Evolutionary conservation across 2,888 invertebrate species (phyloP), one percentile per base, ranked within the genome.

Genomic region (Patella ulyssiponensis): DNA sequence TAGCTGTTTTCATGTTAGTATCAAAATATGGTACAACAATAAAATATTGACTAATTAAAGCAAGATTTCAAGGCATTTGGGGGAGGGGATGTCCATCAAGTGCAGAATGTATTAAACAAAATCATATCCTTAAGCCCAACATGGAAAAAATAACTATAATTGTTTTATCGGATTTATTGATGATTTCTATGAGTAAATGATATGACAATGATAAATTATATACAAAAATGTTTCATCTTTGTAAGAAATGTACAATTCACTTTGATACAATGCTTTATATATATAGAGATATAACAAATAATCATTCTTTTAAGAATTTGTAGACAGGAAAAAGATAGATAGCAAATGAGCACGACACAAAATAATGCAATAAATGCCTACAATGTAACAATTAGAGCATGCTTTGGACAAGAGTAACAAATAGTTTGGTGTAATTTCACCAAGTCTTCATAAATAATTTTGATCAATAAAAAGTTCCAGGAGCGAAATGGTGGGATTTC

Each of bases 261-360:
- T 71, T 71, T 71, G 51, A 33, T 71, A 44, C 71, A 71, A 71
- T 71, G 71, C 33, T 71, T 71, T 17, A 71, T 71, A 44, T 44
- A 71, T 71, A 44, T 44, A 44, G 7, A 44, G 51, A 33, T 71
- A 71, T 51, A 44, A 71, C 71, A 58, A 58, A 58, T 58, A 58
- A 58, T 20, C 44, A 44, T 44, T 44, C 44, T 44, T 44, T 44
- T 44, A 44, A 44, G 44, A 44, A 44, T 78, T 78, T 80, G 77
- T 80, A 80, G 75, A 78, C 78, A 80, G 74, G 71, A 77, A 20
- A 20, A 58, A 44, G 11, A 58, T 58, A 20, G 17, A 17, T 58
- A 58, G 71, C 71, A 73, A 74, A 75, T 77, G 75, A 75, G 73
- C 78, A 79, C 77, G 69, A 77, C 80, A 80, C 78, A 80, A 80